A percentile compares a stretch with the other conserved stretches of the same genome.
phyloP scores from a whole-genome alignment of 2,797 vertebrate species.

The Chaenodraco wilsoni region DNA sequence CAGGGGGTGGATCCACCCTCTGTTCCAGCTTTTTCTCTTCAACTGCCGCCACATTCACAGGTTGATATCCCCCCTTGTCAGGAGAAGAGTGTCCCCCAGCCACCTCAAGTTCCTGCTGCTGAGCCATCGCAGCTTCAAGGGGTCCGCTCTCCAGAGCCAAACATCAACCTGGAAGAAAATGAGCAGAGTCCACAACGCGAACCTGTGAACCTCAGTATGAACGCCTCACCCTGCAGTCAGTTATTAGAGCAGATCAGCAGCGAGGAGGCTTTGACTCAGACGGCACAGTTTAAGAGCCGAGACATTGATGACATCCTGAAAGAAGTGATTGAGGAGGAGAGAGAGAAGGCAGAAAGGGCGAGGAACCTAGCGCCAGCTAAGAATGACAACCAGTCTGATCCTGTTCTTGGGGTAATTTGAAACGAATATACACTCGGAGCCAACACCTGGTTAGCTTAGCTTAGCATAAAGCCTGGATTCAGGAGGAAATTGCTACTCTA shows the following conservation, averaged over 20 bases:
- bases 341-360: conserved; percentile 55
- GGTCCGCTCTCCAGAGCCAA: conserved; percentile 48
- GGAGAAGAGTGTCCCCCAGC: conserved; percentile 29
- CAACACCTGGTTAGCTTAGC: background rate
- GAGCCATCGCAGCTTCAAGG: conserved; percentile 47
- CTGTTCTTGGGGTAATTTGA: conserved; percentile 61
- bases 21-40: conserved; percentile 36
- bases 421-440: background rate
- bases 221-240: conserved; percentile 58
- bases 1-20: conserved; percentile 58
- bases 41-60: conserved; percentile 29
- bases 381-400: conserved; percentile 49
- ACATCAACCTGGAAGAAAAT: conserved; percentile 61
- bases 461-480: background rate
- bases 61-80: conserved; percentile 11
- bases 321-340: conserved; percentile 74
- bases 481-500: background rate
- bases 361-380: conserved; percentile 46
- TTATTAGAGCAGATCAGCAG: conserved; percentile 59
- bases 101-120: conserved; percentile 31
- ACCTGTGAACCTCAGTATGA: conserved; percentile 59
- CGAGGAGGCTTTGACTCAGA: conserved; percentile 40
- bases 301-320: conserved; percentile 77
- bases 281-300: conserved; percentile 42
- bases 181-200: conserved; percentile 75